Percentiles rank a stretch among this genome's conserved stretches.
These are phyloP conservation scores for Calliopum simillimum DNA, from an alignment of 2,888 invertebrate genomes.

Conservation along the genomic window DNA sequence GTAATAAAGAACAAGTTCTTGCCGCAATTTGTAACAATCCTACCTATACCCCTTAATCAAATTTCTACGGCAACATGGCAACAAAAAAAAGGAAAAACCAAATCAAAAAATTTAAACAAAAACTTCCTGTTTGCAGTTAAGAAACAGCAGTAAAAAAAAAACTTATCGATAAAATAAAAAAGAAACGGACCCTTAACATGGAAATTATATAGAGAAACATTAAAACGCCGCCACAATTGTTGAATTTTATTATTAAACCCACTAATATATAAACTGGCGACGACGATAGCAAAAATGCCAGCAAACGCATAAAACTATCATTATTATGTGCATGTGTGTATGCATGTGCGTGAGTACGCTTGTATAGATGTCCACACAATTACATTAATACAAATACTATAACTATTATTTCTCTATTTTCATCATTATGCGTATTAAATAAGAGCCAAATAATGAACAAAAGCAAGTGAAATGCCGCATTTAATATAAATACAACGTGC, in stretches of 20 bases:
- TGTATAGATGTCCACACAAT: too few relatives aligned
- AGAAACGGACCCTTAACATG: background rate
- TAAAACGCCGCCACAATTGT: background rate
- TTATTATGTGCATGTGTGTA: background rate
- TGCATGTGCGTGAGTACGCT: background rate
- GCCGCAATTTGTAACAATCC: too few relatives aligned
- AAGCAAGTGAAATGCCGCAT: too few relatives aligned
- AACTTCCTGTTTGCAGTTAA: background rate
- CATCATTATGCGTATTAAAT: too few relatives aligned
- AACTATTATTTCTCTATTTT: too few relatives aligned
- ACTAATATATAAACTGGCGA: slow-evolving; percentile 1
- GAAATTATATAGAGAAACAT: background rate
- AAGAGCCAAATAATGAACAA: too few relatives aligned
- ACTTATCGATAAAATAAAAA: background rate
- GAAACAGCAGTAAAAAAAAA: background rate
- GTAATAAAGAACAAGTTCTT: too few relatives aligned
- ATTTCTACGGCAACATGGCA: background rate
- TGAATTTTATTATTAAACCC: background rate
- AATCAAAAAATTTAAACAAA: background rate
- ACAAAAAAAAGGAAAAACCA: background rate
- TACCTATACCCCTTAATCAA: too few relatives aligned
- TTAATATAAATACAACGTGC: too few relatives aligned
- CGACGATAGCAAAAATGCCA: background rate
- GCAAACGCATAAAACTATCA: background rate
- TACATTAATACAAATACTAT: too few relatives aligned